Evolutionary conservation across 2,888 invertebrate genomes (phyloP), one percentile per base, ranked within the genome.

Genomic region (Drosophila koepferae): DNA sequence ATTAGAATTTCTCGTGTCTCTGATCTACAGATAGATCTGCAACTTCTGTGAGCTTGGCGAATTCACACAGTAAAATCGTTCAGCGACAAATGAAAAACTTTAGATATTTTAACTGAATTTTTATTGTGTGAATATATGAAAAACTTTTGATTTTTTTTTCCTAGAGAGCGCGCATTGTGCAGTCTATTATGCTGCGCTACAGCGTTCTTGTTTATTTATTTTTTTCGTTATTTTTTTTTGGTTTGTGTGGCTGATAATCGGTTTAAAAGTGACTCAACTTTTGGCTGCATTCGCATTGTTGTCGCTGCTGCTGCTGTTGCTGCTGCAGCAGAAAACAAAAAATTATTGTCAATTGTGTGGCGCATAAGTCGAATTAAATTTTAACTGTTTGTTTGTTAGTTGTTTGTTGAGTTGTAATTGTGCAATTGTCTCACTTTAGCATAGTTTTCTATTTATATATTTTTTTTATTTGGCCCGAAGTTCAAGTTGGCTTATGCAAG

Each of bases 241-340:
- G 20, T 12, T 36, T 34, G 7, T 65, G 70, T 67, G 64, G 63
- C 72, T 54, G 76, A 75, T 86, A 84, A 84, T 84, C 87, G 84
- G 77, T 77, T 90, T 89, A 86, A 86, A 89, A 81, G 81, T 90
- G 90, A 88, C 89, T 89, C 90, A 90, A 85, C 90, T 89, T 81
- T 82, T 68, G 73, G 54, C 54, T 70, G 58, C 72, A 61, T 64
- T 77, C 63, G 38, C 51, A 61, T 63, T 64, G 75, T 46, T 62
- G 71, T 3, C 44, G 80, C 62, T 16, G 48, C 48, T 28, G 48
- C 20, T 20, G 44, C 14, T n/a, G 44, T 3, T n/a, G 44, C 28
- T 28, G 48, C 38, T n/a, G 44, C 23, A 16, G 48, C 38, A 58
- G 55, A 63, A 48, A 41, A 41, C n/a, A 41, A 41, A 20, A 85